These are phyloP conservation scores for Microchirus variegatus DNA, from an alignment of 2,797 vertebrate genomes.

Conservation along the genomic window DNA sequence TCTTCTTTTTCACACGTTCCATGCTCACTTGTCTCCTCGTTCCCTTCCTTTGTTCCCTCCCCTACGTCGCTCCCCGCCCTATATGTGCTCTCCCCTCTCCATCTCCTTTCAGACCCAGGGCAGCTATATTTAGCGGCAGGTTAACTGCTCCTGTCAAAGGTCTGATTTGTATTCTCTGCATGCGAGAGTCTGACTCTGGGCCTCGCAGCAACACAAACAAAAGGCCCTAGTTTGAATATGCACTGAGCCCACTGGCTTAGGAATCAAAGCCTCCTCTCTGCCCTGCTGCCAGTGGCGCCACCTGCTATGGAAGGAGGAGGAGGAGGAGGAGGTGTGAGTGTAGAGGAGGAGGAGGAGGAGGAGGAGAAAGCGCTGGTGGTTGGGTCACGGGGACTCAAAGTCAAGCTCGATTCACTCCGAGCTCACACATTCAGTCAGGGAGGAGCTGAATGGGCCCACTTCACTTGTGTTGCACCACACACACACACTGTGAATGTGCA, in stretches of 20 bases:
- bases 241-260: conserved; percentile 77
- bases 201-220: conserved; percentile 80
- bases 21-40: conserved; percentile 18
- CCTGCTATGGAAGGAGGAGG: conserved; percentile 68
- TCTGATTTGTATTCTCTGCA: conserved; percentile 84
- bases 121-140: conserved; percentile 83
- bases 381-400: conserved; percentile 47
- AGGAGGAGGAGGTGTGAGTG: not conserved
- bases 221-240: conserved; percentile 81
- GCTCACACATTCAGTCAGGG: conserved; percentile 49
- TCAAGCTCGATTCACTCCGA: conserved; percentile 58
- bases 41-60: conserved; percentile 48
- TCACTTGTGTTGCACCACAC: conserved; percentile 45
- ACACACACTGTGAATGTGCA: conserved; percentile 37
- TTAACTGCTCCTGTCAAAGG: conserved; percentile 84
- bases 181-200: conserved; percentile 74
- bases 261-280: conserved; percentile 76
- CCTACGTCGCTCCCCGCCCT: conserved; percentile 46
- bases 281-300: conserved; percentile 76
- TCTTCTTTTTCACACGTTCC: conserved; percentile 19
- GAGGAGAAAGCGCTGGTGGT: no score
- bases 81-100: conserved; percentile 63
- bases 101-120: conserved; percentile 71
- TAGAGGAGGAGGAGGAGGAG: no score
- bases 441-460: conserved; percentile 48